A percentile compares a stretch with the other conserved stretches of the same genome.
Conservation (phyloP, 2,113 vertebrate genomes). For the Nycticebus coucang region DNA sequence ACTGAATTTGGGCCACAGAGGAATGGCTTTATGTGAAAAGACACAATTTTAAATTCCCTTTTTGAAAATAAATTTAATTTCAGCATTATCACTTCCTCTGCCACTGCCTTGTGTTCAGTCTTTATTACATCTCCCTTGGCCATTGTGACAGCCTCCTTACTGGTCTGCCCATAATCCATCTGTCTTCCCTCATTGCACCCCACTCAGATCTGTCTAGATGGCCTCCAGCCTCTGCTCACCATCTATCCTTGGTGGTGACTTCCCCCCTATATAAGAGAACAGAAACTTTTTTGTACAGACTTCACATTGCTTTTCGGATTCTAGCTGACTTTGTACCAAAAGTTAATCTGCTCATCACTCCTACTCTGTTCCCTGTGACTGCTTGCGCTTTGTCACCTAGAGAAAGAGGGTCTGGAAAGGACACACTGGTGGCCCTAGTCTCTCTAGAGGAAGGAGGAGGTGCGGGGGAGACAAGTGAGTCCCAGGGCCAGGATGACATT, state of each 20-base stretch:
- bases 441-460: too few species aligned
- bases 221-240: background rate
- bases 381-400: too few species aligned
- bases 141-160: background rate
- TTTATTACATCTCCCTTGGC: background rate
- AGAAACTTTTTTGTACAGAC: accelerated
- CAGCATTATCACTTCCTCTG: background rate
- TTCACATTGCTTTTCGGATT: accelerated
- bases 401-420: background rate
- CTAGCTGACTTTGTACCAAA: accelerated
- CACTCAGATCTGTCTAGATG: background rate
- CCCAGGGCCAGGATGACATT: too few species aligned
- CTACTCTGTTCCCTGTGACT: accelerated
- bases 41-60: background rate
- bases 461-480: too few species aligned
- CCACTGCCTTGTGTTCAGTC: background rate
- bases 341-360: accelerated
- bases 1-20: background rate
- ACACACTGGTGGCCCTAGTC: background rate
- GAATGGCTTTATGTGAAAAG: background rate
- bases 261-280: too few species aligned
- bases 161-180: background rate
- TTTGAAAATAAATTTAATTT: background rate
- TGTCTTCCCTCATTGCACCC: background rate
- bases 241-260: background rate